Evolutionary conservation across 2,888 invertebrate species (phyloP), one percentile per base, ranked within the genome.

Genomic region (Muschampia plurimacula): DNA sequence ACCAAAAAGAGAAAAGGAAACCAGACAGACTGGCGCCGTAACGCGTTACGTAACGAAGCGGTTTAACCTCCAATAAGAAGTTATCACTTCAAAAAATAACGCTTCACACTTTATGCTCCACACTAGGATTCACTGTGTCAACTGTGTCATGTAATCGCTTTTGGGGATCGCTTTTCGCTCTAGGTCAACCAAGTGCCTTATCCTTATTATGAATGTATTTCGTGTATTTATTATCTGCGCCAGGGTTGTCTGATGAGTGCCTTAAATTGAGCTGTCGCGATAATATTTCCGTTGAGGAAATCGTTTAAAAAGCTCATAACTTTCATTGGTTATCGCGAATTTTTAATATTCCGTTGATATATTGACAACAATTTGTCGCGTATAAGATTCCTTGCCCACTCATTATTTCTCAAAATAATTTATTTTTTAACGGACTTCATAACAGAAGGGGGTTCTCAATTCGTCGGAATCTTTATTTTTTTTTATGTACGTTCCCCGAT

Each of bases 231-330:
- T 59, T 59, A 59, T 32, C 13, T 13, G 32, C 32, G 22, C 55
- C 59, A 59, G 59, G 59, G 59, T 32, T 59, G 32, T 59, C 59
- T 36, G 59, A 59, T 32, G 59, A 59, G 59, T 32, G 59, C 13
- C 32, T 59, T 59, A 59, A 59, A 59, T 59, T 59, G 32, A 59
- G 59, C 59, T 59, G 59, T 59, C 59, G 32, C 32, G 32, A 13
- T 22, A 59, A 59, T 28, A 32, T 59, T 59, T 59, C 59, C 32
- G 32, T 13, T 6, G 59, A 59, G 59, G 59, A 59, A 59, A 59
- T 59, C 32, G 55, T 2, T 55, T 49, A 49, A 49, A 55, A 55
- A 55, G 2, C 8, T 49, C 49, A 49, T 49, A 49, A 49, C 13
- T 2, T n/a, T 2, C 15, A 52, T 55, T 55, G 55, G 55, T 55